Conservation (phyloP, 2,113 vertebrate species). For the Porphyrio hochstetteri region DNA sequence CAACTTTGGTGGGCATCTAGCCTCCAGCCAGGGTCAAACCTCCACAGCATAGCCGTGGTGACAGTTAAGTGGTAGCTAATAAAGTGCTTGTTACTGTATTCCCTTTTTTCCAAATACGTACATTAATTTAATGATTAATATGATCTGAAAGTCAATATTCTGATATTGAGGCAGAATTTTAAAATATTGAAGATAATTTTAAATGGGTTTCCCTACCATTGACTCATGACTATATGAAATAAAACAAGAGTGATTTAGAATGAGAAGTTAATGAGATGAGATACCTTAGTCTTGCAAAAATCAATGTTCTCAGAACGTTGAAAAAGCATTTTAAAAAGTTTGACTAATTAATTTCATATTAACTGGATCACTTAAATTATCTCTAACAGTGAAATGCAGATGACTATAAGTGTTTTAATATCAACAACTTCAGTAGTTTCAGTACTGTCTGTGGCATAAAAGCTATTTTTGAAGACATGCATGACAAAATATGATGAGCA, state of each 20-base stretch:
- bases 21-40: too few species aligned
- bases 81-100: constrained; percentile 21
- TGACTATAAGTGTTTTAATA: neutral
- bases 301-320: neutral
- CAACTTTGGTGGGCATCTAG: too few species aligned
- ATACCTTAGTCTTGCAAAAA: neutral
- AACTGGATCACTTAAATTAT: neutral
- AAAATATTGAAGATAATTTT: neutral
- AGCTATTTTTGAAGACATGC: neutral
- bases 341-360: neutral
- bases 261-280: neutral
- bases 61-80: neutral
- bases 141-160: neutral
- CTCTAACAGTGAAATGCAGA: neutral
- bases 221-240: neutral
- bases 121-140: neutral
- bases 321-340: neutral
- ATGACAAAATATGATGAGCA: neutral
- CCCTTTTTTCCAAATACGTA: constrained; percentile 21
- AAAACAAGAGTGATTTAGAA: neutral
- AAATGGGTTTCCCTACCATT: neutral
- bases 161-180: neutral
- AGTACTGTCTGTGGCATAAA: neutral
- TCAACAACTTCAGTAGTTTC: neutral
- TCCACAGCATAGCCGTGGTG: neutral